Percentiles rank a stretch among this genome's conserved stretches.
phyloP scores from a whole-genome alignment of 2,888 invertebrate genomes.

The Trisateles emortualis region DNA sequence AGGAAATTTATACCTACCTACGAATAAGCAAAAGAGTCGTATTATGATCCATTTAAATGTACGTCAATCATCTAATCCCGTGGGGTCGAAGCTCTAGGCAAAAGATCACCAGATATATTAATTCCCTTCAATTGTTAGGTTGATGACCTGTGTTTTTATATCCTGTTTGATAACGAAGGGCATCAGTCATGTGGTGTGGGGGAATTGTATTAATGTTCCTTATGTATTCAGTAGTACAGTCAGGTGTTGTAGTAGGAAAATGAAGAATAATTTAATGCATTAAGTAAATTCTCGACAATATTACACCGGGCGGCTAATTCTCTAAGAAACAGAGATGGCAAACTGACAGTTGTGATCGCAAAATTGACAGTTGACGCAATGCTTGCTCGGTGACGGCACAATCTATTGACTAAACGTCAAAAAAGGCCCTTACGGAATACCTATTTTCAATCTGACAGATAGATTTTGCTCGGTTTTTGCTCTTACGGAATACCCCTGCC shows the following conservation, averaged over 20 bases:
- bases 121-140: slow-evolving; percentile 58
- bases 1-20: too few species aligned
- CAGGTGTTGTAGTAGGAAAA: slow-evolving; percentile 19
- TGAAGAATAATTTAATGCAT: slow-evolving; percentile 1
- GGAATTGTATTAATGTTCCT: slow-evolving; percentile 24
- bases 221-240: background rate
- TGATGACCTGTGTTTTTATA: slow-evolving; percentile 52
- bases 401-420: too few species aligned
- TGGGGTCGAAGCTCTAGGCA: background rate
- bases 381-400: too few species aligned
- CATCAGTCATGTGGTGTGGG: slow-evolving; percentile 22
- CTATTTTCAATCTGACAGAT: too few species aligned
- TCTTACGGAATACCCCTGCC: too few species aligned
- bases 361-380: too few species aligned
- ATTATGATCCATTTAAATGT: background rate
- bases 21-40: background rate
- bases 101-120: slow-evolving; percentile 13
- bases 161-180: slow-evolving; percentile 49
- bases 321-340: too few species aligned
- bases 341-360: too few species aligned
- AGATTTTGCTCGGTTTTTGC: too few species aligned
- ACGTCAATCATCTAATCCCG: background rate
- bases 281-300: too few species aligned
- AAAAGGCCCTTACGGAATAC: too few species aligned
- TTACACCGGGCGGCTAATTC: too few species aligned